Evolutionary conservation across 2,888 invertebrate species (phyloP).

Genomic region (Heliothis peltigera): DNA sequence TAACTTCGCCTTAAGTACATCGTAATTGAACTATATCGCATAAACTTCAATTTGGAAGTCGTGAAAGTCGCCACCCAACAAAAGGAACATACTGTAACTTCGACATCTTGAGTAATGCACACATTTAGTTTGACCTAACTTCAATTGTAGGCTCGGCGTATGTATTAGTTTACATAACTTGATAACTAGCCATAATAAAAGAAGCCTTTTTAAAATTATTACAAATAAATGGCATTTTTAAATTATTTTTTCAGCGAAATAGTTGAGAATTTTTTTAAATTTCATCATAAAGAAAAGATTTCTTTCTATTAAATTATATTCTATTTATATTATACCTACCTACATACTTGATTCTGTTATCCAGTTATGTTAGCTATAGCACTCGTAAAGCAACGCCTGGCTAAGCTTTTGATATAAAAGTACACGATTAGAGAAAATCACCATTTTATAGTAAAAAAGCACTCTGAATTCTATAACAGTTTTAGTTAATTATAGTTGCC

Average conservation of each 20-base stretch:
- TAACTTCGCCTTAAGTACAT: no score
- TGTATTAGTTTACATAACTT: conserved; percentile 28
- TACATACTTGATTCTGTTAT: neutral
- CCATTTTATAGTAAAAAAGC: conserved; percentile 50
- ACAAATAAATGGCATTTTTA: neutral
- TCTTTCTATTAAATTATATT: no score
- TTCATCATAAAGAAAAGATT: no score
- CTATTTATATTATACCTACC: no score
- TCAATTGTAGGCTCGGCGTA: conserved; percentile 50
- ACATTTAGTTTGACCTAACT: conserved; percentile 46
- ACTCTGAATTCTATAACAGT: conserved; percentile 51
- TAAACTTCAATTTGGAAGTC: conserved; percentile 1
- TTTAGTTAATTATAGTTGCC: conserved; percentile 44
- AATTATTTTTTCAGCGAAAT: no score
- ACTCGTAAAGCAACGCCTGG: conserved; percentile 46
- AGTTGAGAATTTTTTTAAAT: no score
- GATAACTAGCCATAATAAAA: neutral
- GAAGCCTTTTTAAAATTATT: neutral
- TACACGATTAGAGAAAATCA: conserved; percentile 52
- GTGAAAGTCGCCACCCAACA: conserved; percentile 28
- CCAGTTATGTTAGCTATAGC: conserved; percentile 36
- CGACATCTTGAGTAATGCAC: conserved; percentile 36
- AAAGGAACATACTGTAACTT: conserved; percentile 40
- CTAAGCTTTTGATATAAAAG: conserved; percentile 55
- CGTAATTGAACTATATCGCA: neutral